These are phyloP conservation scores for Narcine bancroftii DNA, from an alignment of 2,113 vertebrate species.

Conservation along the genomic window DNA sequence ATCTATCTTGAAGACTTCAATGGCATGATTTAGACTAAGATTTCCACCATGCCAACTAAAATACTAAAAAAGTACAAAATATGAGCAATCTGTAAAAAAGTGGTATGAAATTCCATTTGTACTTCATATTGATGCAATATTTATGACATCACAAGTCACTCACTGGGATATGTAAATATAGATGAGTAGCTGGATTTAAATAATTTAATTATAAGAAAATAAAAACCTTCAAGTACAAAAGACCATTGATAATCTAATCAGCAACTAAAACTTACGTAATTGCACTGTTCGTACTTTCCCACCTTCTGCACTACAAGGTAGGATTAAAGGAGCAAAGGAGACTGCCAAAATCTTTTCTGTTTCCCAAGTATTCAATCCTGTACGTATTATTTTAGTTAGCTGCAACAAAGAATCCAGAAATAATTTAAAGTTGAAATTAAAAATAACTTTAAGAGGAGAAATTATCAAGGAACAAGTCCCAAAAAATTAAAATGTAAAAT, in stretches of 20 bases:
- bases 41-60: too few relatives aligned
- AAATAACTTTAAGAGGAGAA: neutral
- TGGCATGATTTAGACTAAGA: too few relatives aligned
- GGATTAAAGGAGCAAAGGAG: slow-evolving; percentile 89
- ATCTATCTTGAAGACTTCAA: too few relatives aligned
- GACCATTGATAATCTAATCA: neutral
- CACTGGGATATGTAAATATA: neutral
- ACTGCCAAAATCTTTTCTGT: slow-evolving; percentile 97
- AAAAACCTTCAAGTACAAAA: neutral
- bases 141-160: too few relatives aligned
- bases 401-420: slow-evolving; percentile 45
- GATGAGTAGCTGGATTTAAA: neutral
- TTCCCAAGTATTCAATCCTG: slow-evolving; percentile 79
- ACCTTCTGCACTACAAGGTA: slow-evolving; percentile 68
- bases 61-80: too few relatives aligned
- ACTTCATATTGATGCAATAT: neutral
- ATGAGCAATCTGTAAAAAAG: too few relatives aligned
- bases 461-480: neutral
- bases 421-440: neutral
- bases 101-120: too few relatives aligned
- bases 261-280: slow-evolving; percentile 70
- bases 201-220: neutral
- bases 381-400: slow-evolving; percentile 93
- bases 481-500: neutral
- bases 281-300: slow-evolving; percentile 67